Evolutionary conservation across 2,113 vertebrate species (phyloP).

Genomic region (Ancistrus triradiatus): DNA sequence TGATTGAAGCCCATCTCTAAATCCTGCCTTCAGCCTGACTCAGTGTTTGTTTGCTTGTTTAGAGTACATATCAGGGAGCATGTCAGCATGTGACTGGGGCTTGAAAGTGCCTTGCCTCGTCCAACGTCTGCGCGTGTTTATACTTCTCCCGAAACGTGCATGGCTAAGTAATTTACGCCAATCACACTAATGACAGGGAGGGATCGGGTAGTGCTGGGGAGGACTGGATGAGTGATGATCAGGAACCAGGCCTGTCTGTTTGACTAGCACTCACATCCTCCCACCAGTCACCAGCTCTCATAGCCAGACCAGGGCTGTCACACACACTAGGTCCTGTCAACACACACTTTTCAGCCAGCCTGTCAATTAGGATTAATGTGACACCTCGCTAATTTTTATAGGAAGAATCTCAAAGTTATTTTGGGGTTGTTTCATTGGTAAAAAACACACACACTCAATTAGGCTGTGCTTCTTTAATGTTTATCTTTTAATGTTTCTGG

Average conservation of each 20-base stretch:
- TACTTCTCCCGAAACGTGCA: slow-evolving; percentile 70
- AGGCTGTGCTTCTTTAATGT: too few relatives aligned
- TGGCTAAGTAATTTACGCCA: slow-evolving; percentile 70
- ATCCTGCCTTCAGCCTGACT: slow-evolving; percentile 38
- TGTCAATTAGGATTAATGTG: slow-evolving; percentile 2
- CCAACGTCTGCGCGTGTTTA: slow-evolving; percentile 71
- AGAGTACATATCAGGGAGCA: slow-evolving; percentile 60
- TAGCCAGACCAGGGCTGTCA: slow-evolving; percentile 43
- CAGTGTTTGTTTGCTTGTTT: slow-evolving; percentile 67
- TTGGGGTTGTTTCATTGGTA: too few relatives aligned
- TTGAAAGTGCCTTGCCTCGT: slow-evolving; percentile 67
- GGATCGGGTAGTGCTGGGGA: slow-evolving; percentile 67
- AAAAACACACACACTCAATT: too few relatives aligned
- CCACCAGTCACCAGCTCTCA: slow-evolving; percentile 23
- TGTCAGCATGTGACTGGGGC: slow-evolving; percentile 60
- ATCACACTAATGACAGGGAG: slow-evolving; percentile 74
- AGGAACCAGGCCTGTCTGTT: slow-evolving; percentile 50
- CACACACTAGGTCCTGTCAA: slow-evolving; percentile 20
- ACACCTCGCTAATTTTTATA: neutral
- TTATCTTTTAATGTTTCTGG: too few relatives aligned
- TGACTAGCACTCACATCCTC: slow-evolving; percentile 42
- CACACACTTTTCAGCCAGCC: neutral
- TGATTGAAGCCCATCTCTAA: slow-evolving; percentile 65
- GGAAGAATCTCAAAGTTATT: neutral
- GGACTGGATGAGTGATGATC: slow-evolving; percentile 67